Evolutionary conservation across 2,888 invertebrate species (phyloP), one percentile per base, ranked within the genome.

Genomic region (Baccha elongata): DNA sequence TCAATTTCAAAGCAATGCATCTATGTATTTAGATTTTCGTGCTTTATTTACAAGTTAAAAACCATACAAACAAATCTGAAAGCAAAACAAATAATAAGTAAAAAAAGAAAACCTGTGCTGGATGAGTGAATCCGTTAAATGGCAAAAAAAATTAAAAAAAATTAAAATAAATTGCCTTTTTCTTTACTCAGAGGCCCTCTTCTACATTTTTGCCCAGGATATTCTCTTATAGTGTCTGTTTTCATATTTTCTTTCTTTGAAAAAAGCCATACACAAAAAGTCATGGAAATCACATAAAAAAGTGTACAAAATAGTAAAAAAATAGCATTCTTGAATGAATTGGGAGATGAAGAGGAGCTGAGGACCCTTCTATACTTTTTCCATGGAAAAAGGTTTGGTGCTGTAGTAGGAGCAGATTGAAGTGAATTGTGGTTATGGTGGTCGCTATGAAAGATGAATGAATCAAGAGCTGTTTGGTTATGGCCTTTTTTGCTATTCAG

Each of bases 261-360:
- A 15, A 40, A 48, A 60, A 60, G 15, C 42, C 15, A 17, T 29
- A 17, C 40, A 3, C 8, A 11, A 11, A 8, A n/a, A n/a, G n/a
- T n/a, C n/a, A n/a, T n/a, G n/a, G 35, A n/a, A 58, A 40, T 40
- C 40, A 44, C 29, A 23, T 44, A 11, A 15, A 42, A 60, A 35
- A 58, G 55, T 11, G 19, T 26, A 37, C 19, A 21, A 11, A 7
- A 35, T 13, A 15, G 29, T 26, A 62, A 19, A n/a, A n/a, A n/a
- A n/a, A n/a, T n/a, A 69, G 42, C 64, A 71, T 71, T 65, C 71
- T 78, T 71, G 58, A 78, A 78, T 78, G 71, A 58, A 71, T 71
- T 65, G 42, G 50, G 65, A 78, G 48, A 50, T 48, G 26, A 55
- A 58, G 48, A 52, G 46, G 29, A 65, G 65, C 52, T 3, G 10